These are phyloP conservation scores for Reinhardtius hippoglossoides DNA, from an alignment of 2,113 vertebrate species.

Conservation along the genomic window DNA sequence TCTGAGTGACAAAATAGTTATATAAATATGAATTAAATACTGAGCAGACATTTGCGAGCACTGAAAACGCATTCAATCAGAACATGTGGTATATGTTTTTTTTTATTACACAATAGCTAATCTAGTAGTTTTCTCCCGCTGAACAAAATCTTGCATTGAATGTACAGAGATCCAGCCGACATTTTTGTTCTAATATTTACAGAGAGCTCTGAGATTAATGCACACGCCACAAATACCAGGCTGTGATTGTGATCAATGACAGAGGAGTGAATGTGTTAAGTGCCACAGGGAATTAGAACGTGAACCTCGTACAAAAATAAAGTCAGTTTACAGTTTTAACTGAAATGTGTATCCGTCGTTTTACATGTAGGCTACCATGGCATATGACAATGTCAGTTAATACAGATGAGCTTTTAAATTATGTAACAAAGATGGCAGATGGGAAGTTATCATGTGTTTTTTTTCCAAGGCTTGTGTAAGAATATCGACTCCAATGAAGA, in stretches of 20 bases:
- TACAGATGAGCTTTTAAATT: constrained; percentile 14
- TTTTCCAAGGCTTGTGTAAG: constrained; percentile 19
- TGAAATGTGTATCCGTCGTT: constrained; percentile 24
- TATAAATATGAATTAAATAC: constrained; percentile 77
- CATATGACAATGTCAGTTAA: constrained; percentile 1
- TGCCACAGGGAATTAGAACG: constrained; percentile 38
- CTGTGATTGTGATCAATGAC: constrained; percentile 38
- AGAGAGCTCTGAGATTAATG: constrained; percentile 54
- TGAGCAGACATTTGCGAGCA: constrained; percentile 53
- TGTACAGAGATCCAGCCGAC: constrained; percentile 44
- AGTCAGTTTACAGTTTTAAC: constrained; percentile 29
- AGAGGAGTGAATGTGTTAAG: constrained; percentile 43
- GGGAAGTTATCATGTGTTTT: constrained; percentile 11
- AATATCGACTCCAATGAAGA: not conserved
- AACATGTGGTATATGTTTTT: constrained; percentile 53
- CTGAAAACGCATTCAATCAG: constrained; percentile 57
- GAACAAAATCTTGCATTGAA: constrained; percentile 32
- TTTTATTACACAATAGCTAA: constrained; percentile 65
- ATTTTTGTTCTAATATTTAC: constrained; percentile 57
- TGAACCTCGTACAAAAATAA: constrained; percentile 32
- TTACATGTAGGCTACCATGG: constrained; percentile 48
- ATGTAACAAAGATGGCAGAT: constrained; percentile 18
- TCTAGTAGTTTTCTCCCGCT: constrained; percentile 36
- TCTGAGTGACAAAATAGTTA: constrained; percentile 75
- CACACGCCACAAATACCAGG: constrained; percentile 26